These are phyloP conservation scores for Mormyrus hasselquistii DNA, from an alignment of 2,797 vertebrate species.

Conservation along the genomic window DNA sequence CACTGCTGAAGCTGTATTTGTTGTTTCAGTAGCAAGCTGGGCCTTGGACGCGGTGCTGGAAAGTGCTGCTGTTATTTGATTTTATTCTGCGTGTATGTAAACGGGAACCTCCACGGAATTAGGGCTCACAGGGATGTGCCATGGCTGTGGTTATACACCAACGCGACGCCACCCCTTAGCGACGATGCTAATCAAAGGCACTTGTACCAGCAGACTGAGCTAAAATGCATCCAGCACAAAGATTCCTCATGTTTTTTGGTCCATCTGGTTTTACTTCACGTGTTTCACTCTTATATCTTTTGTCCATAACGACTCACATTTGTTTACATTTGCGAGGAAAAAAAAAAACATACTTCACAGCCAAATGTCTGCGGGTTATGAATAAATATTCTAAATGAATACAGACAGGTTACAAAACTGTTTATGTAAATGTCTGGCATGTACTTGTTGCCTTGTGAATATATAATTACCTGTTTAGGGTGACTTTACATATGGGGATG, in stretches of 20 bases:
- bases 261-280: not conserved
- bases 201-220: not conserved
- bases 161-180: too few relatives aligned
- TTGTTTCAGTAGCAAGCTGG: conserved; percentile 40
- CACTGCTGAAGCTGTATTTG: conserved; percentile 17
- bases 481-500: not conserved
- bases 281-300: not conserved
- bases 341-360: not conserved
- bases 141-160: too few relatives aligned
- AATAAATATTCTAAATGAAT: not conserved
- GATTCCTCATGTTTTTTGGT: not conserved
- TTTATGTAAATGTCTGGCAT: not conserved
- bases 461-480: not conserved
- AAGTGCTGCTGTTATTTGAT: not conserved
- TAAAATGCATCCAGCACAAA: not conserved
- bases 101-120: not conserved
- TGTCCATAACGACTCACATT: not conserved
- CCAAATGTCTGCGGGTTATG: not conserved
- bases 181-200: not conserved
- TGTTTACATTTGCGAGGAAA: not conserved
- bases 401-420: not conserved
- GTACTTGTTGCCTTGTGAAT: not conserved
- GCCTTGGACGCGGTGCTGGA: not conserved
- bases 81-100: conserved; percentile 23
- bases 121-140: too few relatives aligned